Evolutionary conservation across 2,888 invertebrate species (phyloP).

Genomic region (Mimumesa dahlbomi): DNA sequence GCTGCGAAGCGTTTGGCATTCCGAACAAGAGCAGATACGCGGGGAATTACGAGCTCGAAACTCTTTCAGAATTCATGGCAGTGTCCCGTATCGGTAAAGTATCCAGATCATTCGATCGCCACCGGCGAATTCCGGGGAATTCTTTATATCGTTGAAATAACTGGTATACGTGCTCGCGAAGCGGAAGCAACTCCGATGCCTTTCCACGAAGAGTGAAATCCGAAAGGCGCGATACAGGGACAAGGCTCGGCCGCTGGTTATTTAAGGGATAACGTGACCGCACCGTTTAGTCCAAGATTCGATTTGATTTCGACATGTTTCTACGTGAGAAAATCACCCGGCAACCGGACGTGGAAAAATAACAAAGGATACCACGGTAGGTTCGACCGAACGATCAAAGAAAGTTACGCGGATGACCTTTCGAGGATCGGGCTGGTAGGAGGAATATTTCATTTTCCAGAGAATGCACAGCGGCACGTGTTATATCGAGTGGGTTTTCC

Average conservation of each 20-base stretch:
- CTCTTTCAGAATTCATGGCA: slow-evolving; percentile 54
- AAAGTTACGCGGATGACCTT: slow-evolving; percentile 29
- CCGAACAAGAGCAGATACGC: slow-evolving; percentile 26
- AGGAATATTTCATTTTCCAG: slow-evolving; percentile 8
- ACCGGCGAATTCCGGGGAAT: slow-evolving; percentile 46
- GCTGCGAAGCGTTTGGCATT: slow-evolving; percentile 26
- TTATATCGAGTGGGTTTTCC: slow-evolving; percentile 38
- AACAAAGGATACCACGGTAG: too few species aligned
- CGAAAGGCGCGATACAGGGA: background rate
- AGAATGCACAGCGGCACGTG: slow-evolving; percentile 27
- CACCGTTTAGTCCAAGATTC: too few species aligned
- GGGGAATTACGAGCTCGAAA: slow-evolving; percentile 41
- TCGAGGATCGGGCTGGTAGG: slow-evolving; percentile 9
- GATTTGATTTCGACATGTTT: too few species aligned
- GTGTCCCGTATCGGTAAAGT: slow-evolving; percentile 53
- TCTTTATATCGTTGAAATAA: slow-evolving; percentile 53
- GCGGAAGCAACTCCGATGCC: slow-evolving; percentile 21
- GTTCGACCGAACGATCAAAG: too few species aligned
- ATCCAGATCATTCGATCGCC: slow-evolving; percentile 59
- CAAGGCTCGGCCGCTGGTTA: too few species aligned
- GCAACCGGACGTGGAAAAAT: too few species aligned
- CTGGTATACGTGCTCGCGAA: slow-evolving; percentile 45
- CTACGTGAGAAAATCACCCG: too few species aligned
- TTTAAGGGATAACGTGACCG: too few species aligned
- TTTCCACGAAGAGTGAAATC: slow-evolving; percentile 3